Base-by-base conservation (phyloP, 2,888 invertebrate species). In the Zhengitettix transpicula region DNA sequence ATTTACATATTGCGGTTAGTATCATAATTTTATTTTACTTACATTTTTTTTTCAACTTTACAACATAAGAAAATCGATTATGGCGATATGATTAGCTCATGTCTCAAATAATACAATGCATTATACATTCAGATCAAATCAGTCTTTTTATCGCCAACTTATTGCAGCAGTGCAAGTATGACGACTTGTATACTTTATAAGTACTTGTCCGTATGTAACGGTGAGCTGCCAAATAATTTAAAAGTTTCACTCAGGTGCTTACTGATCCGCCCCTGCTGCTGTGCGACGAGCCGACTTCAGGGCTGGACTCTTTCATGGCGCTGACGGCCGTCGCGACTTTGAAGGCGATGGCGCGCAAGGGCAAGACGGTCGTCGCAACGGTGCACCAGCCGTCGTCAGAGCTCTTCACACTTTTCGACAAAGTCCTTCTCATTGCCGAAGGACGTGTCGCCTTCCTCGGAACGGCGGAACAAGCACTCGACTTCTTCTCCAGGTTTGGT, bases 231-330 rank as follows among this genome's bases (percentile, higher is more conserved):
- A 5, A 28, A 28, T 28, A 28, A 28, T 28, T n/a, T n/a, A n/a
- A n/a, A n/a, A n/a, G 44, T 41, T 47, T 12, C 28, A 44, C 47
- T 15, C 66, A 77, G 78, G 87, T 95, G 5, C 77, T 97, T 53
- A 97, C 95, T 0, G 91, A 98, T 75, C 98, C 98, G 0, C 86
- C 92, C 0, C 76, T 98, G 54, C 83, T 98, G 81, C 92, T 98
- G 71, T 96, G 96, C 71, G 98, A 98, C 69, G 98, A 98, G 69
- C 97, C 97, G 0, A 98, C 97, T 0, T 95, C 95, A 0, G 95
- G 97, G 1, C 77, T 98, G 60, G 98, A 98, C 73, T 94, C 96
- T 0, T 96, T 89, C 69, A 97, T 96, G 93, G 97, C 98, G 0
- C 86, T 90, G 70, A 94, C 89, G 72, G 92, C 97, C 3, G 84